Percentiles rank a stretch among this genome's conserved stretches.
phyloP scores from a whole-genome alignment of 2,888 invertebrate genomes.

The Eumacrocentrus americanus region DNA sequence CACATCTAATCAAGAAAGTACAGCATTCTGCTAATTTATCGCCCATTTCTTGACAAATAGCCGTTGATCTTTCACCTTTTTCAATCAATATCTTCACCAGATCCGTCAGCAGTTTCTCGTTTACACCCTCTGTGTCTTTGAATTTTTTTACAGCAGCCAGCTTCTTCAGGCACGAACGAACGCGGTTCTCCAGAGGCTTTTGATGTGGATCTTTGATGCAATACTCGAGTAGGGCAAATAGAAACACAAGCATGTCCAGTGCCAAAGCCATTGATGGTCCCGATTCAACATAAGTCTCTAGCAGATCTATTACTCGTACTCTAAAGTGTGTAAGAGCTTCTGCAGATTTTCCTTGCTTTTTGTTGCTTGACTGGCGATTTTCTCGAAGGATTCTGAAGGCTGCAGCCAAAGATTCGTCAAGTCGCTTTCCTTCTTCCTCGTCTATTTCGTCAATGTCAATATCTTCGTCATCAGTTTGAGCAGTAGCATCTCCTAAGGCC shows the following conservation, averaged over 20 bases:
- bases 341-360: slow-evolving; percentile 68
- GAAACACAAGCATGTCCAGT: slow-evolving; percentile 72
- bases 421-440: slow-evolving; percentile 76
- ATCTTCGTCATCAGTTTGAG: slow-evolving; percentile 71
- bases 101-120: slow-evolving; percentile 64
- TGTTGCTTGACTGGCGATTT: slow-evolving; percentile 50
- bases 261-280: slow-evolving; percentile 72
- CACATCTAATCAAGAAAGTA: slow-evolving; percentile 70
- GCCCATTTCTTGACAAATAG: slow-evolving; percentile 71
- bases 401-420: slow-evolving; percentile 75
- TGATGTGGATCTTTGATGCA: slow-evolving; percentile 74
- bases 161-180: slow-evolving; percentile 69
- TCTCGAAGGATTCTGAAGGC: slow-evolving; percentile 71
- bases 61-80: slow-evolving; percentile 69
- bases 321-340: slow-evolving; percentile 75
- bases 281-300: slow-evolving; percentile 76
- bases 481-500: slow-evolving; percentile 70
- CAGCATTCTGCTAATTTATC: slow-evolving; percentile 71
- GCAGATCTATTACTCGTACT: slow-evolving; percentile 75
- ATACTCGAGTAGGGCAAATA: slow-evolving; percentile 73
- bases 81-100: slow-evolving; percentile 65
- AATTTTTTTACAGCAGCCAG: slow-evolving; percentile 70
- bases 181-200: slow-evolving; percentile 69
- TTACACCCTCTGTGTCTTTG: slow-evolving; percentile 65
- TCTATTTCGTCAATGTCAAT: slow-evolving; percentile 77